phyloP scores from a whole-genome alignment of 2,888 invertebrate genomes.

The Rhingia campestris region DNA sequence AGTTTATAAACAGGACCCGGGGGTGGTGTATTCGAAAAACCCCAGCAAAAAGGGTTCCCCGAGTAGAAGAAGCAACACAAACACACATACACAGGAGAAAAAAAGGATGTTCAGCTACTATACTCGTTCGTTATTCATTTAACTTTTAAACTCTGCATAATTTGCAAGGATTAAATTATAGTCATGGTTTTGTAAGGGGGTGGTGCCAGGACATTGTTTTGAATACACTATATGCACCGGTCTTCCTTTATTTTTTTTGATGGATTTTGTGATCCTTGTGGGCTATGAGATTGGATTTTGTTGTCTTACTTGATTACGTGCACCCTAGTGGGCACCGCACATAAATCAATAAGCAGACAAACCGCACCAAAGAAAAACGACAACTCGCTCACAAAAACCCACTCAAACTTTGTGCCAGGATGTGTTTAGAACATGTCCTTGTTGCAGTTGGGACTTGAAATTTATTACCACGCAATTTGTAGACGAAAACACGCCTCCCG shows the following conservation, averaged over 20 bases:
- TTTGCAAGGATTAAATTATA: constrained; percentile 74
- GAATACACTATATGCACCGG: constrained; percentile 36
- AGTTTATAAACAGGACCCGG: constrained; percentile 64
- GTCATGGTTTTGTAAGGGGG: constrained; percentile 67
- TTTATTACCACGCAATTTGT: constrained; percentile 58
- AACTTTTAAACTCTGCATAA: constrained; percentile 75
- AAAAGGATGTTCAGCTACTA: constrained; percentile 59
- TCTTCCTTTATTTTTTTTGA: constrained; percentile 18
- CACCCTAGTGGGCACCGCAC: constrained; percentile 51
- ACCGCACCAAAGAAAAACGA: constrained; percentile 29
- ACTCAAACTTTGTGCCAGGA: constrained; percentile 22
- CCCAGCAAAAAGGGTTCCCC: constrained; percentile 43
- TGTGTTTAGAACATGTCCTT: constrained; percentile 42
- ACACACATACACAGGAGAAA: constrained; percentile 17
- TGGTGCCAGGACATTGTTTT: constrained; percentile 69
- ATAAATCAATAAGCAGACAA: constrained; percentile 72
- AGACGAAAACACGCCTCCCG: constrained; percentile 24
- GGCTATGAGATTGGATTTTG: constrained; percentile 68
- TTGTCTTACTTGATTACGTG: constrained; percentile 73
- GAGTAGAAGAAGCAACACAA: neutral
- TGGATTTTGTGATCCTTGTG: constrained; percentile 35
- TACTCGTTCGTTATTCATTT: constrained; percentile 73
- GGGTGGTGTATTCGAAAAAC: constrained; percentile 4
- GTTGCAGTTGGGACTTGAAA: constrained; percentile 35
- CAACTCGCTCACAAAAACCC: constrained; percentile 19